Conservation (phyloP, 2,113 vertebrate genomes). For the Anhinga rufa region DNA sequence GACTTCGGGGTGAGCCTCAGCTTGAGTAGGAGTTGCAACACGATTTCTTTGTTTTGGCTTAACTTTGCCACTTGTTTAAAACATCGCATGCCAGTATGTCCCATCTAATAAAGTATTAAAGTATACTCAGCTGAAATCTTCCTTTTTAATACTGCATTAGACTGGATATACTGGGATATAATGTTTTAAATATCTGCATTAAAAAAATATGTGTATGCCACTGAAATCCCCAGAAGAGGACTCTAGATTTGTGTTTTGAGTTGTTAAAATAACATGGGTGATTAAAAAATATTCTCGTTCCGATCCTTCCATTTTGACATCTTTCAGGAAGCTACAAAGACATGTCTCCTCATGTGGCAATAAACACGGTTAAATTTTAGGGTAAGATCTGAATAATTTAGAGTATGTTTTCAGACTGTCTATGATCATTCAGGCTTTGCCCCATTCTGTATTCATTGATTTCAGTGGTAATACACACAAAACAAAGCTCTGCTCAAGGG, state of each 20-base stretch:
- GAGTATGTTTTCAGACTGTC: not conserved
- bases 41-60: not conserved
- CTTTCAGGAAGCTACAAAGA: not conserved
- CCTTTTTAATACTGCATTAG: not conserved
- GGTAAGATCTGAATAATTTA: not conserved
- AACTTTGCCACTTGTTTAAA: not conserved
- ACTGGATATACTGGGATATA: not conserved
- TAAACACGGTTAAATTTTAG: not conserved
- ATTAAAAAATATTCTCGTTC: not conserved
- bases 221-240: not conserved
- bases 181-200: not conserved
- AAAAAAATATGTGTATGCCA: not conserved
- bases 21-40: not conserved
- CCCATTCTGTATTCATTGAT: not conserved
- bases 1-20: not conserved
- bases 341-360: not conserved
- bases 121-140: not conserved
- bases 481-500: not conserved
- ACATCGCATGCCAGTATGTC: not conserved
- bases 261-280: not conserved
- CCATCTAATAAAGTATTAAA: not conserved
- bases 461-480: not conserved
- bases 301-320: not conserved
- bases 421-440: not conserved
- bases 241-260: not conserved